Conservation (phyloP, 2,113 vertebrate genomes). For the Enhydra lutris region DNA sequence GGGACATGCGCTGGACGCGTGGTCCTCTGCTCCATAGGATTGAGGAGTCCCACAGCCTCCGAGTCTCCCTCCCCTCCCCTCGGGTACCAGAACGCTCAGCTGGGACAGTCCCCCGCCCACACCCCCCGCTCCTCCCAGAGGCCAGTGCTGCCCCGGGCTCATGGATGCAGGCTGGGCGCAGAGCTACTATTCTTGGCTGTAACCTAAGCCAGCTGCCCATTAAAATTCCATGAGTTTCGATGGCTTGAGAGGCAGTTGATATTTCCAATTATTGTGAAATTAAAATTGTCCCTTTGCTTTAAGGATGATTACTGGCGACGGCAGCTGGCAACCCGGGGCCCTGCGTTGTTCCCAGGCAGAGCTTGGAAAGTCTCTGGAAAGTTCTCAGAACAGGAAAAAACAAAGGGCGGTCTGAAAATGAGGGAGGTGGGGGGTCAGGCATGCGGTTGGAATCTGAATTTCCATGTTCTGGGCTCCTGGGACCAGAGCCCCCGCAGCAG, state of each 20-base stretch:
- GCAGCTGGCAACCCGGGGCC: constrained; percentile 64
- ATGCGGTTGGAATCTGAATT: neutral
- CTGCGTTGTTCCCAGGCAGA: neutral
- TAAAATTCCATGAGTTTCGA: constrained; percentile 67
- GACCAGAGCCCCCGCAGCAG: neutral
- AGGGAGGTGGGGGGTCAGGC: neutral
- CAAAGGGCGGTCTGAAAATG: neutral
- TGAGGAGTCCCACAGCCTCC: fast-evolving
- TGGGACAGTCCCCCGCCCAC: fast-evolving
- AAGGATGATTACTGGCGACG: constrained; percentile 63
- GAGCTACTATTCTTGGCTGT: constrained; percentile 36
- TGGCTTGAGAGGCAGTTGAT: constrained; percentile 48
- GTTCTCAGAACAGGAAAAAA: constrained; percentile 38
- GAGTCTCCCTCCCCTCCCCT: fast-evolving
- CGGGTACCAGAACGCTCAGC: fast-evolving
- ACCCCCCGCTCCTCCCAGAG: neutral
- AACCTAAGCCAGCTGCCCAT: constrained; percentile 74
- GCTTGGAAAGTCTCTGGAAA: constrained; percentile 45
- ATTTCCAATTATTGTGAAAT: constrained; percentile 74
- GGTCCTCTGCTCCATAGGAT: too few relatives aligned
- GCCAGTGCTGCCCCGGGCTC: neutral
- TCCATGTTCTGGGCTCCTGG: fast-evolving
- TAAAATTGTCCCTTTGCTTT: constrained; percentile 71
- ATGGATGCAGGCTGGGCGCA: neutral
- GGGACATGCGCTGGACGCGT: fast-evolving